phyloP scores from a whole-genome alignment of 2,113 vertebrate genomes.

The Micronisus gabar region DNA sequence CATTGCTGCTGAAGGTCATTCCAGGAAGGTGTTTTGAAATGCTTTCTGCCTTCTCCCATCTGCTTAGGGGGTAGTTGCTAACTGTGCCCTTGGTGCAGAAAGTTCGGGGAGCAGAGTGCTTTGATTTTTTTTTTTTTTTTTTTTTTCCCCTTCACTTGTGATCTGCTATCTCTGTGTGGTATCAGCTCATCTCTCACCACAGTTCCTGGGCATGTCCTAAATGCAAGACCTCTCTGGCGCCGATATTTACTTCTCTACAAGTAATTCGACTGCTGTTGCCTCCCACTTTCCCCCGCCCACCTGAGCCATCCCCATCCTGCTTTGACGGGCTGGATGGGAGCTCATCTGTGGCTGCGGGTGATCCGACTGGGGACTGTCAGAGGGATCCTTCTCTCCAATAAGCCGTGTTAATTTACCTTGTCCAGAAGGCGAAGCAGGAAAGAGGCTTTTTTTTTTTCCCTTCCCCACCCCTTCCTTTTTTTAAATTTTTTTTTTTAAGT shows the following conservation, averaged over 20 bases:
- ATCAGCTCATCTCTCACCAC: background rate
- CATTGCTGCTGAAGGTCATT: background rate
- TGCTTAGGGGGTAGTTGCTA: background rate
- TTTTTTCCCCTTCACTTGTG: background rate
- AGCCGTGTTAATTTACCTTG: background rate
- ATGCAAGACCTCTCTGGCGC: background rate
- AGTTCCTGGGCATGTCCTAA: background rate
- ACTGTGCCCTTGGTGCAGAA: background rate
- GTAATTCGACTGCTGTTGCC: background rate
- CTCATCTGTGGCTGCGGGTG: background rate
- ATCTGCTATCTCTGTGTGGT: background rate
- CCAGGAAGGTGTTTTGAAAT: background rate
- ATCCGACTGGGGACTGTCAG: no score
- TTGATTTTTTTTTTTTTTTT: background rate
- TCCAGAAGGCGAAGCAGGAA: background rate
- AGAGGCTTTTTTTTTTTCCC: background rate
- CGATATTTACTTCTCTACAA: background rate
- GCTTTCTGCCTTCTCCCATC: background rate
- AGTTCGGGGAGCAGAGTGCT: background rate
- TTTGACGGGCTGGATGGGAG: background rate
- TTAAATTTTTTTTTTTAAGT: fast-evolving
- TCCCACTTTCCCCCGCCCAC: fast-evolving
- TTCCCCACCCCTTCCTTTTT: no score
- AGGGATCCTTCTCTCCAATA: background rate
- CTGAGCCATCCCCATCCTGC: background rate